Conservation (phyloP, 2,797 vertebrate genomes). For the Numenius phaeopus region DNA sequence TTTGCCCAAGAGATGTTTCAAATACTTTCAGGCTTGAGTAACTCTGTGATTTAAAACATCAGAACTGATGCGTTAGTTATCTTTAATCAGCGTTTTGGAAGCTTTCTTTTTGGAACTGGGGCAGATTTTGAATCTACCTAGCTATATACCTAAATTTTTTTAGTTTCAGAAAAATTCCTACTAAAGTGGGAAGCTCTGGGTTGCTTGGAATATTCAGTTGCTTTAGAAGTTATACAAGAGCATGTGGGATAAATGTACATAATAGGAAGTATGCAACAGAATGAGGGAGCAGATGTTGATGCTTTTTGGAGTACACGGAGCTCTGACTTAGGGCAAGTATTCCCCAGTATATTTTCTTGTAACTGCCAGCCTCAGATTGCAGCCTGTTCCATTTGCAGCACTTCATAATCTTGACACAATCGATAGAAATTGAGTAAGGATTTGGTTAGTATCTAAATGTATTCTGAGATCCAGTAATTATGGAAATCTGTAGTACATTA, state of each 20-base stretch:
- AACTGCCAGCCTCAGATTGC: neutral
- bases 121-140: neutral
- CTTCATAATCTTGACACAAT: neutral
- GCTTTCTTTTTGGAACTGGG: neutral
- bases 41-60: neutral
- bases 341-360: neutral
- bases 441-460: neutral
- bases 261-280: neutral
- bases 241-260: neutral
- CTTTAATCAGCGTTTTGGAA: slow-evolving; percentile 22
- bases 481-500: neutral
- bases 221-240: neutral
- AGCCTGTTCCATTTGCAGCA: neutral
- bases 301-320: neutral
- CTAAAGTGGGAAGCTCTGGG: neutral
- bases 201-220: neutral
- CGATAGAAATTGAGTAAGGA: neutral
- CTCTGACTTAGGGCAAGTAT: neutral
- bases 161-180: neutral
- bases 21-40: slow-evolving; percentile 26
- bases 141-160: neutral
- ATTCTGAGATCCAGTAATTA: neutral
- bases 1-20: slow-evolving; percentile 32
- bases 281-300: neutral
- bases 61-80: neutral